Evolutionary conservation across 2,113 vertebrate genomes (phyloP), one percentile per base, ranked within the genome.

Genomic region (Cinclus mexicanus): DNA sequence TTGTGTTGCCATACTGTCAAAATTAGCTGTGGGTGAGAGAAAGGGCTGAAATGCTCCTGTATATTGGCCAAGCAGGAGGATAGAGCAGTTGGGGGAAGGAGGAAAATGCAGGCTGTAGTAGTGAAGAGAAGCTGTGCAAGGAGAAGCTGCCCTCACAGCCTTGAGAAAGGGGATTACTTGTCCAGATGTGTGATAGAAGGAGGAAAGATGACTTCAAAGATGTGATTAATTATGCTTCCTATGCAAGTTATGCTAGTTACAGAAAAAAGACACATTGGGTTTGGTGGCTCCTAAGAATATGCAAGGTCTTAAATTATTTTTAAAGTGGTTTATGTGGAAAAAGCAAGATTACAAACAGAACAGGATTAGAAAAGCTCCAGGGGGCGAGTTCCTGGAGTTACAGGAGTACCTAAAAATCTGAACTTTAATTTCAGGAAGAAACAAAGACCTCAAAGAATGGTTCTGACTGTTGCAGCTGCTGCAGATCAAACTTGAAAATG

Each of bases 391-490:
- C 35, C 59, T 59, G 9, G 67, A 80, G 46, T 82, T 89, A 50
- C 12, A 15, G 0, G 0, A 50, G 33, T 83, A 94, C 63, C 44
- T 88, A 90, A 88, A 93, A 83, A 90, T 88, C 42, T 81, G 71
- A 91, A 88, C 39, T 91, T 88, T 29, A 71, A 46, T 86, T 89
- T 75, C 22, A 78, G 83, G 55, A 81, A 95, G 69, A 86, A 95
- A 53, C n/a, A 33, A 39, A 87, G 57, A 83, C 29, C 33, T 77
- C 56, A 52, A 61, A 92, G 59, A 89, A 50, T 26, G 41, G 5
- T 89, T 91, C 67, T 93, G 67, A 69, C 63, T 10, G 4, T 78
- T 68, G 39, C 37, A 87, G 33, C 64, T 83, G 46, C 60, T 86
- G 60, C 56, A 85, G 37, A 90, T 39, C 42, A 80, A 93, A 87